Evolutionary conservation across 2,888 invertebrate genomes (phyloP), one percentile per base, ranked within the genome.

Genomic region (Callimorpha dominula): DNA sequence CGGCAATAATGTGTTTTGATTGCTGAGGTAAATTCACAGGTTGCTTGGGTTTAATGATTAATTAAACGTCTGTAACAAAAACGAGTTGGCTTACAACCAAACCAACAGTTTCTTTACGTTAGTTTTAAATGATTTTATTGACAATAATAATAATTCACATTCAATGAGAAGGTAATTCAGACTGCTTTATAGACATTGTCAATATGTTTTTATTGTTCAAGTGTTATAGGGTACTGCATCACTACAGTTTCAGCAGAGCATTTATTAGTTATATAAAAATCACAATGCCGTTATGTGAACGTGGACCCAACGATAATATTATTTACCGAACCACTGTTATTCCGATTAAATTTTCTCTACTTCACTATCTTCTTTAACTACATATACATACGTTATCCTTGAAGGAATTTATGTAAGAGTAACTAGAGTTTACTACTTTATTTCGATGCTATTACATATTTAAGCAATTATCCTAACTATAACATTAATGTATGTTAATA

Each of bases 81-180:
- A 70, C 68, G 50, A 0, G 52, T 71, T 49, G 70, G 15, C 54
- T 67, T 52, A 50, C 49, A 65, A 42, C n/a, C 54, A 57, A 31
- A 71, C 57, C n/a, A 80, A 42, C 68, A 68, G 54, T n/a, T 17
- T 70, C 72, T 67, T 70, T 73, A 80, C 72, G 74, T 82, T 78
- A 74, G 66, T 82, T 77, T 71, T 60, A 80, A 78, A 68, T 9
- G 74, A 73, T 70, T 77, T 78, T 74, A 81, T 81, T 82, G 82
- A 68, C 78, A 80, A 80, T 81, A 82, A 81, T 73, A 82, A 82
- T 82, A 80, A 78, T 82, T 81, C 78, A 81, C 76, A 72, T 80
- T 78, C 78, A 82, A 81, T 80, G 81, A 75, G 72, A 50, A 73
- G 57, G 72, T 78, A 71, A 82, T 80, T 80, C 74, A 71, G 60